These are phyloP conservation scores for Hypsibius dujardini DNA, from an alignment of 1,140 invertebrate species.

Conservation along the genomic window DNA sequence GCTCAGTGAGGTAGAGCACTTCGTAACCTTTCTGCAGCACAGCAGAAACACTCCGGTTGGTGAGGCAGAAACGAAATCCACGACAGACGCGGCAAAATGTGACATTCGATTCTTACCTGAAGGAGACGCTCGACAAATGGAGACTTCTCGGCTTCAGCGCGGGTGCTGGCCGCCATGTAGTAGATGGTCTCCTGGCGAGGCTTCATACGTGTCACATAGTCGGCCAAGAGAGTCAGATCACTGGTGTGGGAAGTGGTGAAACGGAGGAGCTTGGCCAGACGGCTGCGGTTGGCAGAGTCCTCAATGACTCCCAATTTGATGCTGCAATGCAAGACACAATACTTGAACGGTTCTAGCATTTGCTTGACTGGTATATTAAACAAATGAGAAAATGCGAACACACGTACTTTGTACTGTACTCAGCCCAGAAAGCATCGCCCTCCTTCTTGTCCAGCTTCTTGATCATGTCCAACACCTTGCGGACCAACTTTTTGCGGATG, in stretches of 20 bases:
- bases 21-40: conserved; percentile 83
- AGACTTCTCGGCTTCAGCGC: conserved; percentile 71
- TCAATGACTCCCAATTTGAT: conserved; percentile 94
- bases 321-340: conserved; percentile 33
- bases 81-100: too few relatives aligned
- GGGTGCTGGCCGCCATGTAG: conserved; percentile 76
- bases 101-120: too few relatives aligned
- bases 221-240: conserved; percentile 52
- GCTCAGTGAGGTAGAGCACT: conserved; percentile 82
- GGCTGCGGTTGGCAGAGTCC: conserved; percentile 82
- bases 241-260: conserved; percentile 67
- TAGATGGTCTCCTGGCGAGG: conserved; percentile 89
- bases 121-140: conserved; percentile 73
- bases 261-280: conserved; percentile 77
- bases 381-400: conserved; percentile 13
- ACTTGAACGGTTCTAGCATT: neutral
- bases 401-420: conserved; percentile 85
- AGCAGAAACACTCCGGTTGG: too few relatives aligned
- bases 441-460: conserved; percentile 84
- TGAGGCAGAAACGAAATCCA: too few relatives aligned
- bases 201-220: conserved; percentile 91
- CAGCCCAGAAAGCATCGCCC: conserved; percentile 92
- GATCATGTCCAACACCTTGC: conserved; percentile 93
- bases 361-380: conserved; percentile 16
- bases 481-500: conserved; percentile 94